phyloP scores from a whole-genome alignment of 2,797 vertebrate species.

The Cuniculus paca region DNA sequence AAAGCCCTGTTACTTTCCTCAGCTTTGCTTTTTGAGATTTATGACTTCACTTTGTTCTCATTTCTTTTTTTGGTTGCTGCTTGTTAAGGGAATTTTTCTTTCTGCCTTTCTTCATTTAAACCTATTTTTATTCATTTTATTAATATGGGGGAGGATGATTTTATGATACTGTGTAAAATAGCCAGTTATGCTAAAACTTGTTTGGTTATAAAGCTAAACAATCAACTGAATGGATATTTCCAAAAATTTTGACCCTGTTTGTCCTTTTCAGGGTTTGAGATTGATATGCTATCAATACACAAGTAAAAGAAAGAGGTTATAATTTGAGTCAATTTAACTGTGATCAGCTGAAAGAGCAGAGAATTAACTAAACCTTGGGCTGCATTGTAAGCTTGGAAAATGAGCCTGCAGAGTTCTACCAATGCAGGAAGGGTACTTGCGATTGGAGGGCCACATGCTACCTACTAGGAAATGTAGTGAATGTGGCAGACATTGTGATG shows the following conservation, averaged over 20 bases:
- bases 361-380: neutral
- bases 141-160: neutral
- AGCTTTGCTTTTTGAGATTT: neutral
- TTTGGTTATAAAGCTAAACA: neutral
- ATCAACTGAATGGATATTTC: neutral
- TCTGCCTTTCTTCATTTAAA: slow-evolving; percentile 35
- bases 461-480: no score
- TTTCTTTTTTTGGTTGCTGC: slow-evolving; percentile 13
- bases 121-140: slow-evolving; percentile 42
- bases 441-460: neutral
- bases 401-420: neutral
- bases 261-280: neutral
- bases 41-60: neutral
- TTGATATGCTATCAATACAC: accelerated
- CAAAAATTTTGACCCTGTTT: neutral
- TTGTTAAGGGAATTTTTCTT: neutral
- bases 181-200: neutral
- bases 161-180: neutral
- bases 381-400: neutral
- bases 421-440: accelerated
- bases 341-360: neutral
- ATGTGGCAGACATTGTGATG: accelerated
- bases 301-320: neutral
- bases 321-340: neutral
- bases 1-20: neutral